Base-by-base conservation (phyloP, 2,797 vertebrate species). In the Phrynocephalus guinanensis region DNA sequence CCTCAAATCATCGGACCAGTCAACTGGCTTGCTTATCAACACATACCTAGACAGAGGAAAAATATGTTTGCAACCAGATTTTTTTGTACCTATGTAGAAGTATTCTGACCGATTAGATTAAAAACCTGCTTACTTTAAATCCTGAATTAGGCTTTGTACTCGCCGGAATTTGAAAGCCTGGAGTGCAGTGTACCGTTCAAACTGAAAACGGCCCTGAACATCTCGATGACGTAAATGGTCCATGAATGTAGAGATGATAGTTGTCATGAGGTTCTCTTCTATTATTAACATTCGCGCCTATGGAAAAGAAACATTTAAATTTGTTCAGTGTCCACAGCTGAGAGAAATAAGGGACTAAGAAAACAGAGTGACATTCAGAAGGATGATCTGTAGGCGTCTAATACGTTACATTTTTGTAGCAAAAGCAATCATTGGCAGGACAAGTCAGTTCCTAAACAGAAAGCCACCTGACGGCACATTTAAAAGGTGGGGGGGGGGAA, bases 251-350 rank as follows among this genome's bases (percentile, higher is more conserved):
- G 97, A 98, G 95, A 99, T 98, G 95, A 99, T 99, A 84, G 97
- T 98, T 72, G 98, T 98, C 98, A 99, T 98, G 87, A 99, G 96
- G 94, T 98, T 97, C 95, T 99, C 97, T 93, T 99, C 98, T 52
- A 97, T 98, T 95, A 99, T 99, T 91, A 99, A 96, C 98, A 99
- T 98, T 86, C 98, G 98, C 30, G 98, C 98, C 99, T 99, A 94
- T 79, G 91, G 75, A 89, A 94, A 95, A 72, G 95, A 90, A 68
- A 90, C 26, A 96, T 87, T 79, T 91, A 92, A 93, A 92, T 84
- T 44, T 81, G 52, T 79, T 91, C 86, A 88, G 93, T 44, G 87
- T 44, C 89, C n/a, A n/a, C n/a, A 73, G 79, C 77, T 84, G 89
- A 86, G 52, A 67, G 60, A 88, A 79, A 72, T 11, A 76, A 85